These are phyloP conservation scores for Cheumatopsyche charites DNA, from an alignment of 1,140 invertebrate genomes.

Conservation along the genomic window DNA sequence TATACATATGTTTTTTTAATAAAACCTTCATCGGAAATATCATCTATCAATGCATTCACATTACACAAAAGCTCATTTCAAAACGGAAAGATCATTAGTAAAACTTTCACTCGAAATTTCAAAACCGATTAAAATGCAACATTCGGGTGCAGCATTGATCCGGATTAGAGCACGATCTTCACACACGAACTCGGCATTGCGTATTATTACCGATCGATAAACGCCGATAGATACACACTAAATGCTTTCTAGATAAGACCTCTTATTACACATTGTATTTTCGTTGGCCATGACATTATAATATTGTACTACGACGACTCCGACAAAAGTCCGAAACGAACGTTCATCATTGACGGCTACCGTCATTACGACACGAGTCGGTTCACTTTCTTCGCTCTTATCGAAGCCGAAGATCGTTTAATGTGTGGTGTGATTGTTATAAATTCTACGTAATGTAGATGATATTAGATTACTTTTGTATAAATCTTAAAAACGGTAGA, in stretches of 20 bases:
- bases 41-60: too few species aligned
- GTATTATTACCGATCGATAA: background rate
- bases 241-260: background rate
- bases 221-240: background rate
- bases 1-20: too few species aligned
- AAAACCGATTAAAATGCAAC: too few species aligned
- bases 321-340: constrained; percentile 10
- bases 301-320: constrained; percentile 7
- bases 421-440: too few species aligned
- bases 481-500: too few species aligned
- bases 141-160: background rate
- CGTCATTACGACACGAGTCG: constrained; percentile 22
- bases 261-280: background rate
- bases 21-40: too few species aligned
- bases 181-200: background rate
- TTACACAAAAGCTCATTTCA: too few species aligned
- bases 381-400: constrained; percentile 20
- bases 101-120: too few species aligned
- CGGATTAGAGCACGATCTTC: background rate
- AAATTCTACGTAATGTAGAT: too few species aligned
- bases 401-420: background rate
- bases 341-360: constrained; percentile 24
- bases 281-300: constrained; percentile 2
- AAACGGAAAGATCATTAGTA: too few species aligned
- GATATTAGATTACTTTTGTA: too few species aligned